Conservation (phyloP, 2,113 vertebrate genomes). For the Bufo gargarizans region DNA sequence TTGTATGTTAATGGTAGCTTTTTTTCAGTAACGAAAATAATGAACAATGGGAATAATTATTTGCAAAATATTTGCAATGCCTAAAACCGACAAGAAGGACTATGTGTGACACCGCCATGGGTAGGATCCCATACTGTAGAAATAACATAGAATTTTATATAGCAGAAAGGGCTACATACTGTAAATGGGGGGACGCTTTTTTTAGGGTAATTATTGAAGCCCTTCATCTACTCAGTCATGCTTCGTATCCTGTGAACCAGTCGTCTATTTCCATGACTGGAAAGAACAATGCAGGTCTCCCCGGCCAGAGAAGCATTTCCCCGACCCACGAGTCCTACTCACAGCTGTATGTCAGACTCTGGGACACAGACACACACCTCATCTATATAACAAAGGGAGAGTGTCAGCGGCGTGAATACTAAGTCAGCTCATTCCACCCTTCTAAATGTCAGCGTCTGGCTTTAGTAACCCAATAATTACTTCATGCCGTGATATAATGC, state of each 20-base stretch:
- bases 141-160: no score
- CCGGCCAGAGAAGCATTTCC: slow-evolving; percentile 27
- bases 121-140: no score
- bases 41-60: no score
- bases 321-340: slow-evolving; percentile 38
- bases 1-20: no score
- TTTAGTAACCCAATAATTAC: slow-evolving; percentile 19
- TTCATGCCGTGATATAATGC: not conserved
- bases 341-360: slow-evolving; percentile 34
- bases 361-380: slow-evolving; percentile 51
- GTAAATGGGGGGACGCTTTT: not conserved
- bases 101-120: no score
- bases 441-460: slow-evolving; percentile 51
- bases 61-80: no score
- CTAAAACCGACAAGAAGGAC: no score
- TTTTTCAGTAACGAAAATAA: no score
- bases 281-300: slow-evolving; percentile 31
- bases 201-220: not conserved
- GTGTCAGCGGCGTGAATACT: slow-evolving; percentile 33
- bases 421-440: slow-evolving; percentile 44
- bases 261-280: slow-evolving; percentile 5
- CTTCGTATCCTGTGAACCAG: slow-evolving; percentile 7
- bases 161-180: not conserved
- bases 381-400: slow-evolving; percentile 44
- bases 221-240: not conserved